Conservation (phyloP, 2,113 vertebrate genomes). For the Piprites chloris region DNA sequence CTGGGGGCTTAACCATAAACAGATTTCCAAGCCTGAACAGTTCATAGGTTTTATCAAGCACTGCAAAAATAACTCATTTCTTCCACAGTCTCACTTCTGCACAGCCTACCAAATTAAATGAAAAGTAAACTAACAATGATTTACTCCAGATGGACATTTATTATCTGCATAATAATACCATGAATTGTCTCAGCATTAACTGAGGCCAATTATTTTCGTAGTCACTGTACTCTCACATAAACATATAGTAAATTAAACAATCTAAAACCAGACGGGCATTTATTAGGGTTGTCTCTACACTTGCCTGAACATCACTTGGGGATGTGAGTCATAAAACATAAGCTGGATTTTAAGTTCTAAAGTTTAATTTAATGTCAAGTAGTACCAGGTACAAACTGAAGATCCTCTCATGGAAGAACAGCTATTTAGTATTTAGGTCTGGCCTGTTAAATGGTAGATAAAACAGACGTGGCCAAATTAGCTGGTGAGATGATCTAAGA, state of each 20-base stretch:
- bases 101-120: not conserved
- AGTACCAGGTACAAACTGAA: not conserved
- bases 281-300: not conserved
- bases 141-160: constrained; percentile 7
- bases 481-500: not conserved
- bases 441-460: not conserved
- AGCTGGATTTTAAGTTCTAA: not conserved
- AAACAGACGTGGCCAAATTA: not conserved
- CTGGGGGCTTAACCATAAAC: fast-evolving
- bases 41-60: not conserved
- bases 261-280: not conserved
- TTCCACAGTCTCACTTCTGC: not conserved
- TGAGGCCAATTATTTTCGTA: not conserved
- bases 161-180: not conserved
- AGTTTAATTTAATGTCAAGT: not conserved
- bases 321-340: not conserved
- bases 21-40: not conserved
- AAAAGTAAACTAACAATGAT: constrained; percentile 6
- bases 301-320: not conserved
- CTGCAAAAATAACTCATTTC: not conserved
- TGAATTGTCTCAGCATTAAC: not conserved
- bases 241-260: constrained; percentile 1
- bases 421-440: not conserved
- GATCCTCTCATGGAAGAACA: not conserved
- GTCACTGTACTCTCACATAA: not conserved